phyloP scores from a whole-genome alignment of 37 sponge, comb jelly and placozoan species.

The Oopsacas minuta region DNA sequence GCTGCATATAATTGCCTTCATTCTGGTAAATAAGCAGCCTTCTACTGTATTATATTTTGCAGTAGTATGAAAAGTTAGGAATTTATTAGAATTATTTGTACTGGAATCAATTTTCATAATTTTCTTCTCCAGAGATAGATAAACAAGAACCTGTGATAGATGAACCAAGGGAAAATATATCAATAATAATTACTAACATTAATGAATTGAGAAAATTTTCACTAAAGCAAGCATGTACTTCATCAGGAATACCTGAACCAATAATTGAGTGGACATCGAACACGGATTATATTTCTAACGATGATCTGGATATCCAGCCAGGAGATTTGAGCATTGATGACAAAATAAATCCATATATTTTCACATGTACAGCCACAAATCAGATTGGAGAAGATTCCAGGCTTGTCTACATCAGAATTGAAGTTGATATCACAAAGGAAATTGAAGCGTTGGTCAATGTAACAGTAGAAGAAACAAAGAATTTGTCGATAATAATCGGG shows the following conservation, averaged over 20 bases:
- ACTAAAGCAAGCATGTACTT: neutral
- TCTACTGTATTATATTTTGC: too few species aligned
- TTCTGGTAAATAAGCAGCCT: too few species aligned
- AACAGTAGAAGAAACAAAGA: neutral
- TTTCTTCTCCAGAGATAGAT: neutral
- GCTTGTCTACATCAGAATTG: neutral
- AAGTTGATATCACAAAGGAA: neutral
- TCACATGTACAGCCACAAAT: neutral
- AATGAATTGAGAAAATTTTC: neutral
- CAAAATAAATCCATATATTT: neutral
- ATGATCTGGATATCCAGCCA: neutral
- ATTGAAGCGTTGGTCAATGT: neutral
- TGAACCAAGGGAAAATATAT: neutral
- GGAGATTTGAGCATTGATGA: neutral
- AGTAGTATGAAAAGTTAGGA: too few species aligned
- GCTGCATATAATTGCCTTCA: too few species aligned
- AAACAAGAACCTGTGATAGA: neutral
- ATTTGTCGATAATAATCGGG: neutral
- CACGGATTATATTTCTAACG: neutral
- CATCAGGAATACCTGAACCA: neutral
- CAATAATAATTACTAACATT: neutral
- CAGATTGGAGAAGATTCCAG: neutral
- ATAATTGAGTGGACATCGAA: neutral
- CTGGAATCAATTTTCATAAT: too few species aligned
- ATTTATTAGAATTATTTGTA: too few species aligned